Conservation (phyloP, 23 tunicate species). For the Diplosoma virens region DNA sequence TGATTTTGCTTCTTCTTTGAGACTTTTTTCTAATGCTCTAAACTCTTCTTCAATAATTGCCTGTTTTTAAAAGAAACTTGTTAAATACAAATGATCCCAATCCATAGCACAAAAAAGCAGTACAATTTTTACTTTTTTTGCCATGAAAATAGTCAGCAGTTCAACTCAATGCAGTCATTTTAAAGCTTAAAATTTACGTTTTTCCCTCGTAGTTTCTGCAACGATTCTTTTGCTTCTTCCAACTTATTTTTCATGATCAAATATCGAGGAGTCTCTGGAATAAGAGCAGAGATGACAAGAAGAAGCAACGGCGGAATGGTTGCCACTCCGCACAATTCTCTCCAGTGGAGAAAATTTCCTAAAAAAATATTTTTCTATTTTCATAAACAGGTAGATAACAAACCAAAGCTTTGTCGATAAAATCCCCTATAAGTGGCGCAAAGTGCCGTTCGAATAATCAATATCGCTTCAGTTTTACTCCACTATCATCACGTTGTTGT, state of each 20-base stretch:
- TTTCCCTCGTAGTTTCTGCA: conserved; percentile 36
- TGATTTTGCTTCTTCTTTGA: conserved; percentile 28
- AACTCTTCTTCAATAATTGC: conserved; percentile 51
- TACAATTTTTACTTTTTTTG: no score
- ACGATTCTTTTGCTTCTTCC: conserved; percentile 39
- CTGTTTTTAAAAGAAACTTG: conserved; percentile 4
- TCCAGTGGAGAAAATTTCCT: conserved; percentile 62
- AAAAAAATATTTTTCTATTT: background rate
- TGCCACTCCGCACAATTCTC: conserved; percentile 50
- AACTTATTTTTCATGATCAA: conserved; percentile 41
- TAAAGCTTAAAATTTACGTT: no score
- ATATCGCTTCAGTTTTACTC: no score
- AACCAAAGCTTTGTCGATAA: no score
- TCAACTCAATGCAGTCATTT: no score
- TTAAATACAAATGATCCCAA: background rate
- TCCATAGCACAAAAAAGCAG: no score
- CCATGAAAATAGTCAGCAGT: no score
- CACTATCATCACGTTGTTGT: no score
- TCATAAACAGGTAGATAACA: no score
- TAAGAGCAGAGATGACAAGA: conserved; percentile 34
- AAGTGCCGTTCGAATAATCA: no score
- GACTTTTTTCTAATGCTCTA: conserved; percentile 38
- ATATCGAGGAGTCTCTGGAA: conserved; percentile 71
- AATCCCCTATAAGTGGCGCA: no score
- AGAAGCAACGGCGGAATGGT: conserved; percentile 37